Evolutionary conservation across 64 coral and sea anemone genomes (phyloP).

Genomic region (Montipora sp.): DNA sequence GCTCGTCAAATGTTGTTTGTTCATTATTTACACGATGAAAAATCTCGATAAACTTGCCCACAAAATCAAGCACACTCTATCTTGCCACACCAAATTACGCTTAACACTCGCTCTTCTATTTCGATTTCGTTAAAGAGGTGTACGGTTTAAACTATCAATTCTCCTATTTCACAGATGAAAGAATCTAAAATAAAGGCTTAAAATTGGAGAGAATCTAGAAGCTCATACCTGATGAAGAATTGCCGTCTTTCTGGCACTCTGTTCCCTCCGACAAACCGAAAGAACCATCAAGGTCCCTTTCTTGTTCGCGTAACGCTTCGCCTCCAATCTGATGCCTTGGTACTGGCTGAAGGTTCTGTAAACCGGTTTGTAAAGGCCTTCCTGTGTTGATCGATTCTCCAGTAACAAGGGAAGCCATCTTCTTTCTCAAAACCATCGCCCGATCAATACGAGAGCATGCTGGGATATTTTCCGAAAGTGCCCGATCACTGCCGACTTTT

Average conservation of each 20-base stretch:
- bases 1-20: too few species aligned
- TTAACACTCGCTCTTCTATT: too few species aligned
- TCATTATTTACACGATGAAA: background rate
- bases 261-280: slow-evolving; percentile 43
- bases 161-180: slow-evolving; percentile 70
- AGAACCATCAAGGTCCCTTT: slow-evolving; percentile 35
- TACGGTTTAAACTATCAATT: slow-evolving; percentile 72
- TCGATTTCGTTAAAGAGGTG: background rate
- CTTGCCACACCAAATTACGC: background rate
- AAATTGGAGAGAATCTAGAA: slow-evolving; percentile 98
- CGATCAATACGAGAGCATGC: background rate
- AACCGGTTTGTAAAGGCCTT: slow-evolving; percentile 51
- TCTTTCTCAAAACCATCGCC: slow-evolving; percentile 83
- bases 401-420: slow-evolving; percentile 81
- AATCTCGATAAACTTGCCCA: background rate
- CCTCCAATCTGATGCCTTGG: slow-evolving; percentile 27
- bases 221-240: slow-evolving; percentile 76
- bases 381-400: slow-evolving; percentile 66
- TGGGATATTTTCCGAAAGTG: background rate
- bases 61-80: background rate
- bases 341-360: slow-evolving; percentile 12
- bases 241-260: background rate
- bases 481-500: background rate
- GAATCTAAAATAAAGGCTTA: slow-evolving; percentile 24
- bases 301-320: slow-evolving; percentile 53